Evolutionary conservation across 2,888 invertebrate genomes (phyloP), one percentile per base, ranked within the genome.

Genomic region (Pharmacophagus antenor): DNA sequence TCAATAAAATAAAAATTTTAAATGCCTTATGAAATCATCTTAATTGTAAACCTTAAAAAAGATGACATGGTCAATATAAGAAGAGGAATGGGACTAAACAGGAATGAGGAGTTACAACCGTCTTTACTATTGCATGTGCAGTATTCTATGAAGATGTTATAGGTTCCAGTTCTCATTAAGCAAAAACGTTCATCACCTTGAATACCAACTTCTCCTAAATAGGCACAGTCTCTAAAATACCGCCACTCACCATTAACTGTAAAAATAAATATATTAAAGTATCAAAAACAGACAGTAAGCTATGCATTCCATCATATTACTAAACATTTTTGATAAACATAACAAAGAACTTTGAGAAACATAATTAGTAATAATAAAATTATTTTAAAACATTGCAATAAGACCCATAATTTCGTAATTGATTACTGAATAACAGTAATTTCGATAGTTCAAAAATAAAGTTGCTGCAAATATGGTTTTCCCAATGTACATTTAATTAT

Each of bases 121-220:
- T 98, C 97, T 83, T 97, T 97, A 73, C 95, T 96, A 71, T 96
- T 96, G 72, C 98, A 98, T 0, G 97, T 97, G 78, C 98, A 98
- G 73, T 96, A 97, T 82, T 98, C 98, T 90, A 97, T 95, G 79
- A 97, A 98, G 67, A 98, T 97, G 78, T 98, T 97, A 83, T 96
- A 97, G 0, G 96, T 96, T 20, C 97, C 97, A 0, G 96, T 96
- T 71, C 97, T 92, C 95, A 97, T 96, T 12, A 97, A 87, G 70
- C 98, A 98, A 83, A 95, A 97, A 57, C 98, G 92, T 81, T 98
- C 97, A 71, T 98, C 97, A 0, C 97, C 96, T 71, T 93, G 94
- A 53, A 98, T 95, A 0, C 98, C 98, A 0, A 97, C 96, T 68
- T 97, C 97, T 0, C 98, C 98, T 73, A 98, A 92, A 74, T 95